These are phyloP conservation scores for Bos javanicus DNA, from an alignment of 2,113 vertebrate species.

Conservation along the genomic window DNA sequence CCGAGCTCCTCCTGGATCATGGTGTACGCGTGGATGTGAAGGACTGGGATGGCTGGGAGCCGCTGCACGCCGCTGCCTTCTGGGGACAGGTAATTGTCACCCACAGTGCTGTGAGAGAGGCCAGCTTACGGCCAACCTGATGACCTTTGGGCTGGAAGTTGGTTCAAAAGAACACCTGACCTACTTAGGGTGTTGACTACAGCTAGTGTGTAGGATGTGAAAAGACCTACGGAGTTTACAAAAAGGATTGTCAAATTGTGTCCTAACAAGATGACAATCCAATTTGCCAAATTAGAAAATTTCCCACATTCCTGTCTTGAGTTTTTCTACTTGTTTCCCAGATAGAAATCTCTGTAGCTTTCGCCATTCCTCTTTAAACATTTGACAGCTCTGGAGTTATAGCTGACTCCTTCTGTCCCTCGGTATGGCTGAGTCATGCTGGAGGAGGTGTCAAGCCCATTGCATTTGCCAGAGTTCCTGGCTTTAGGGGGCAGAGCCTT, in stretches of 20 bases:
- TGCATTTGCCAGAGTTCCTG: background rate
- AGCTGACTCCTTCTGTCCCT: background rate
- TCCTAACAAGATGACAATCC: background rate
- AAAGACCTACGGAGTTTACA: background rate
- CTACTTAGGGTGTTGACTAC: background rate
- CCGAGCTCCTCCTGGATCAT: constrained; percentile 94
- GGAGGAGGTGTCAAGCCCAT: background rate
- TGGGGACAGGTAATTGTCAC: constrained; percentile 93
- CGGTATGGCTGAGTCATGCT: background rate
- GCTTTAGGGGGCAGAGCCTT: background rate
- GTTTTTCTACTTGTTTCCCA: background rate
- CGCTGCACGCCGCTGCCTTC: constrained; percentile 96
- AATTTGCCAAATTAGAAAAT: background rate
- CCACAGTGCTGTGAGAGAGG: background rate
- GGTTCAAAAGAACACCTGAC: background rate
- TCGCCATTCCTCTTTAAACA: background rate
- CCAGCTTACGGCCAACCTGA: background rate
- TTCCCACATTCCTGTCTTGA: background rate
- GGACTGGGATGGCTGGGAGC: constrained; percentile 96
- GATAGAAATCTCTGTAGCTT: background rate
- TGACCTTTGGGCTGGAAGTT: background rate
- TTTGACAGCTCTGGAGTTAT: background rate
- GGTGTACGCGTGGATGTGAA: constrained; percentile 90
- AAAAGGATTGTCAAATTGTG: background rate
- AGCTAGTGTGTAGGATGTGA: background rate